A percentile compares a stretch with the other conserved stretches of the same genome.
phyloP scores from a whole-genome alignment of 2,888 invertebrate genomes.

The Belgica antarctica region DNA sequence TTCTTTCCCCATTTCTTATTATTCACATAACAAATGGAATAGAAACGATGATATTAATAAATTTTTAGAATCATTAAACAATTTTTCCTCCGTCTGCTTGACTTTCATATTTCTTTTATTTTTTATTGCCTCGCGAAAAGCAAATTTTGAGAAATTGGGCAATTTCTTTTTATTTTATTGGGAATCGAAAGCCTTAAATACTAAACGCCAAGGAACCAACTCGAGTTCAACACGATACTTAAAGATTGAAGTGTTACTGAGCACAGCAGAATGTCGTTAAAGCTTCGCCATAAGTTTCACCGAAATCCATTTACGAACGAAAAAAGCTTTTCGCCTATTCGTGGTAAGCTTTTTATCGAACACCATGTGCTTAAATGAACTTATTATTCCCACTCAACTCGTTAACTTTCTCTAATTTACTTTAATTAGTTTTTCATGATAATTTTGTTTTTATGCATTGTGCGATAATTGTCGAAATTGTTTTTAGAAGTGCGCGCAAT shows the following conservation, averaged over 20 bases:
- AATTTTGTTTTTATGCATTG: slow-evolving; percentile 12
- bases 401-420: neutral
- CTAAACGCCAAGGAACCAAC: no score
- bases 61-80: slow-evolving; percentile 26
- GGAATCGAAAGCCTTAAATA: no score
- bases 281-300: no score
- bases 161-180: slow-evolving; percentile 3
- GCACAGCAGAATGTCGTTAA: no score
- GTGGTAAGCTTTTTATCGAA: no score
- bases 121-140: slow-evolving; percentile 18
- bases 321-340: no score
- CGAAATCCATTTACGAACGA: no score
- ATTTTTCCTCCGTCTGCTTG: neutral
- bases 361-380: neutral
- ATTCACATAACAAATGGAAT: neutral
- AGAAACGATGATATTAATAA: slow-evolving; percentile 14
- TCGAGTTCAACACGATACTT: no score
- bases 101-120: neutral
- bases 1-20: neutral
- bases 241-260: no score
- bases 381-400: neutral
- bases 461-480: neutral
- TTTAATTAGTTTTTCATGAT: slow-evolving; percentile 37
- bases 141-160: neutral
- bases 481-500: neutral